phyloP scores from a whole-genome alignment of 23 tunicate species.

The Halocynthia aurantium region DNA sequence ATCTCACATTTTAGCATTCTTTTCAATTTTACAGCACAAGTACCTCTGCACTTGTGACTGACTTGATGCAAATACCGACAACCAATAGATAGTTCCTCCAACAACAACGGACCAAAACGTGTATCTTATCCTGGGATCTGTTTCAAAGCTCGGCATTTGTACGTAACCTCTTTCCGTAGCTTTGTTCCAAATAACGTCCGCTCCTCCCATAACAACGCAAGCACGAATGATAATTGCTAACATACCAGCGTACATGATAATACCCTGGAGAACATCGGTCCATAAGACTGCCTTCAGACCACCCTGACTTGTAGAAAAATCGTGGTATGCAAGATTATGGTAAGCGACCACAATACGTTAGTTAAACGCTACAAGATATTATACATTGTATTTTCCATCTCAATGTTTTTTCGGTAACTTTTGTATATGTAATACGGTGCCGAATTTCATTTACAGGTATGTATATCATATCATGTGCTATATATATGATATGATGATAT shows the following conservation, averaged over 20 bases:
- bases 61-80: conserved; percentile 22
- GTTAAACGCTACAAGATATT: too few species aligned
- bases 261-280: conserved; percentile 41
- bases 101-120: conserved; percentile 9
- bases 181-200: conserved; percentile 7
- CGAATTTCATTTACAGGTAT: too few species aligned
- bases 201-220: conserved; percentile 3
- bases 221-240: conserved; percentile 25
- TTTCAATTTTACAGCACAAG: conserved; percentile 1
- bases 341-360: too few species aligned
- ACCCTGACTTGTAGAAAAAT: conserved; percentile 4
- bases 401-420: too few species aligned
- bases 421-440: too few species aligned
- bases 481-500: too few species aligned
- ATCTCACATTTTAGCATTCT: conserved; percentile 15
- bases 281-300: conserved; percentile 41
- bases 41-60: conserved; percentile 41
- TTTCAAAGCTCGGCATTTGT: background rate
- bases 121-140: conserved; percentile 23
- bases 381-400: too few species aligned
- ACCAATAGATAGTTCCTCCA: conserved; percentile 4
- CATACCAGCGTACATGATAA: conserved; percentile 34
- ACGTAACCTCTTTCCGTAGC: conserved; percentile 1
- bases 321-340: too few species aligned
- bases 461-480: too few species aligned